Conservation (phyloP, 2,888 invertebrate species). For the Trichogramma dendrolimi region DNA sequence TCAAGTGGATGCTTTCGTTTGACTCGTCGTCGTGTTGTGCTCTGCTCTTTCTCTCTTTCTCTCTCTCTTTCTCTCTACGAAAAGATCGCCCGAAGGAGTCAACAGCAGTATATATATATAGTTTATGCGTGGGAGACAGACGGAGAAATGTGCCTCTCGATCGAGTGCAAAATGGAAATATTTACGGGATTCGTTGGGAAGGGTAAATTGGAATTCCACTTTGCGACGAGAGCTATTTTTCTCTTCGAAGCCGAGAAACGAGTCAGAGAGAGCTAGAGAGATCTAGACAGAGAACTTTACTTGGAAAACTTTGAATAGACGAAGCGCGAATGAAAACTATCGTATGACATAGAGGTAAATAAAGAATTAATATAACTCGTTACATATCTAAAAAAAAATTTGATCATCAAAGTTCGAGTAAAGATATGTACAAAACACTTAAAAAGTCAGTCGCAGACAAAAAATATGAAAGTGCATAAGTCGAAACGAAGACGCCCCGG, state of each 20-base stretch:
- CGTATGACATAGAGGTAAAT: not conserved
- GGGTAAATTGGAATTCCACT: slow-evolving; percentile 46
- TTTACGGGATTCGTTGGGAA: slow-evolving; percentile 33
- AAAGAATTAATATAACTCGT: not conserved
- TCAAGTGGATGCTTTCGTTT: slow-evolving; percentile 47
- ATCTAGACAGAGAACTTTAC: not conserved
- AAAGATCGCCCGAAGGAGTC: too few species aligned
- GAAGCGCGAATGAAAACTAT: not conserved
- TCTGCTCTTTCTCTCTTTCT: slow-evolving; percentile 4
- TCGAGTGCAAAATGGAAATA: slow-evolving; percentile 23
- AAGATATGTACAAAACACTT: too few species aligned
- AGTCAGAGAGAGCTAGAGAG: slow-evolving; percentile 31
- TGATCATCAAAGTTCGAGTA: too few species aligned
- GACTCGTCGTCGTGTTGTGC: slow-evolving; percentile 32
- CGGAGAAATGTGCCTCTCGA: not conserved
- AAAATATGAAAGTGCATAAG: not conserved
- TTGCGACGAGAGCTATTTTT: slow-evolving; percentile 39
- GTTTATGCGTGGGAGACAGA: too few species aligned
- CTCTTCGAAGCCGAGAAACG: slow-evolving; percentile 23
- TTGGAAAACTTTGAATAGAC: not conserved
- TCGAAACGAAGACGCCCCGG: too few species aligned
- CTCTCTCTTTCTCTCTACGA: not conserved
- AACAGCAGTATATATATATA: too few species aligned
- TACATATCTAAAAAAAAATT: too few species aligned
- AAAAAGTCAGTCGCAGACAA: not conserved